Evolutionary conservation across 2,888 invertebrate genomes (phyloP).

Genomic region (Keiferia lycopersicella): DNA sequence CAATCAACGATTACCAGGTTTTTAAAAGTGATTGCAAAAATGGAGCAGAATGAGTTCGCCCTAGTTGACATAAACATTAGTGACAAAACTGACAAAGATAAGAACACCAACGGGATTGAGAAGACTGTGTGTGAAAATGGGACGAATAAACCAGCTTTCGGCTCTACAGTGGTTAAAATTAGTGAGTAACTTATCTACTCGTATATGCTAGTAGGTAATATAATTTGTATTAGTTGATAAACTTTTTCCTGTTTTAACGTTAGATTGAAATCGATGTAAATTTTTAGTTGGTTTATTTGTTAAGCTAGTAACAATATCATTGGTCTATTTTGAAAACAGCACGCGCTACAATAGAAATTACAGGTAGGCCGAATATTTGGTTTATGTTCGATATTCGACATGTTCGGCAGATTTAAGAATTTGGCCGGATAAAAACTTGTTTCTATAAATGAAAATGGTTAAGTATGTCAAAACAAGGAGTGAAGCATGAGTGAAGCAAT

Average conservation of each 20-base stretch:
- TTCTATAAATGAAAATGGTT: too few relatives aligned
- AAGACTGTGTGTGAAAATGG: conserved; percentile 45
- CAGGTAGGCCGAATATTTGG: too few relatives aligned
- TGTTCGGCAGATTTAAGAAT: too few relatives aligned
- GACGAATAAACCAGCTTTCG: conserved; percentile 50
- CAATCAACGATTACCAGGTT: conserved; percentile 4
- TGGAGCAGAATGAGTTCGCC: conserved; percentile 65
- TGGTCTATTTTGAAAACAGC: conserved; percentile 11
- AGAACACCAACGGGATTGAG: conserved; percentile 39
- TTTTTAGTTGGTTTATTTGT: too few relatives aligned
- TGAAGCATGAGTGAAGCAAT: too few relatives aligned
- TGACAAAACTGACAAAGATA: conserved; percentile 50
- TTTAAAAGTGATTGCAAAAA: conserved; percentile 32
- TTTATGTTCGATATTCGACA: too few relatives aligned
- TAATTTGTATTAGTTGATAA: conserved; percentile 1
- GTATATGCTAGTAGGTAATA: too few relatives aligned
- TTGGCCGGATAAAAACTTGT: too few relatives aligned
- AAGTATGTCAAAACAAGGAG: too few relatives aligned
- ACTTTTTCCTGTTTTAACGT: conserved; percentile 4
- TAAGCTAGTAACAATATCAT: too few relatives aligned
- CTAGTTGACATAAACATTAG: conserved; percentile 65
- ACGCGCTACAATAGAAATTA: conserved; percentile 26
- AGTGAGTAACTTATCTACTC: conserved; percentile 60
- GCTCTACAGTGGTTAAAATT: conserved; percentile 61
- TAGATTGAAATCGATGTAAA: not conserved